These are phyloP conservation scores for Agrilus mali DNA, from an alignment of 2,888 invertebrate species.

Conservation along the genomic window DNA sequence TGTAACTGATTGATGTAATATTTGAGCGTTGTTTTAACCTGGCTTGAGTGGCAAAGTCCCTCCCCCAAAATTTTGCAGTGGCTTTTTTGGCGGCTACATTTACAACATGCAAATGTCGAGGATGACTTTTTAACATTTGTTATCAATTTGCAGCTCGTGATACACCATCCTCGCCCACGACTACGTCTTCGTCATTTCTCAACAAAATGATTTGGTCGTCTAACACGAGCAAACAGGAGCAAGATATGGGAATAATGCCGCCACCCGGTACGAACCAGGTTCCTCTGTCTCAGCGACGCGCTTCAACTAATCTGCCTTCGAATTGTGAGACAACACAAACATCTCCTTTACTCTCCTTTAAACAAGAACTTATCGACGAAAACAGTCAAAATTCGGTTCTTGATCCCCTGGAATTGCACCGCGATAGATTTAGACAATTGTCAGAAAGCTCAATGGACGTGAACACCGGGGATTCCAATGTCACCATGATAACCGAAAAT, in stretches of 20 bases:
- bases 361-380: constrained; percentile 60
- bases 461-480: constrained; percentile 31
- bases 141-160: constrained; percentile 32
- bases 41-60: constrained; percentile 31
- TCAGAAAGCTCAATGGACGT: constrained; percentile 36
- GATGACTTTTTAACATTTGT: constrained; percentile 24
- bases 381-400: constrained; percentile 52
- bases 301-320: constrained; percentile 43
- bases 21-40: constrained; percentile 6
- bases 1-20: neutral
- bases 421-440: constrained; percentile 27
- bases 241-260: constrained; percentile 53
- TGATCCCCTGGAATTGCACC: constrained; percentile 25
- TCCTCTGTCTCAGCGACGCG: constrained; percentile 49
- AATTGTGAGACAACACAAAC: constrained; percentile 41
- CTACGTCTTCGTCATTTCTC: constrained; percentile 17
- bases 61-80: constrained; percentile 32
- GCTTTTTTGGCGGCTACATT: constrained; percentile 31
- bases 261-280: constrained; percentile 49
- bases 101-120: constrained; percentile 15
- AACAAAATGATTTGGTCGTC: constrained; percentile 25
- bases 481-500: constrained; percentile 36
- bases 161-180: constrained; percentile 13
- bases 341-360: constrained; percentile 41
- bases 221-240: constrained; percentile 38